Base-by-base conservation (phyloP, 2,113 vertebrate genomes). In the Chelonoidis abingdonii region DNA sequence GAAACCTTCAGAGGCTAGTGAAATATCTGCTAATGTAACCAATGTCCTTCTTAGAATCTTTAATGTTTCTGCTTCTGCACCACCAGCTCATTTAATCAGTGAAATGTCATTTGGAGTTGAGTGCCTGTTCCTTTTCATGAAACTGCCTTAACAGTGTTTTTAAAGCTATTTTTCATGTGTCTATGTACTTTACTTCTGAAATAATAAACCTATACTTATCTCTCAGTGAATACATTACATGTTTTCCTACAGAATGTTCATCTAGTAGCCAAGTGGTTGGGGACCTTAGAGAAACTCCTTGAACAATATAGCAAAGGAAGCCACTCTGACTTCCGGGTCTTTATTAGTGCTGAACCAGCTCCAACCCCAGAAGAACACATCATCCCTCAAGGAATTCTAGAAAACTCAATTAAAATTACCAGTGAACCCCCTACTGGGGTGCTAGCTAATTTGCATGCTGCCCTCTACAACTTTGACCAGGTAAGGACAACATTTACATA, bases 331-430 rank as follows among this genome's bases (percentile, higher is more conserved):
- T 99, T 98, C 95, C 95, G 94, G 82, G 98, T 99, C 90, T 99
- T 99, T 95, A 96, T 99, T 95, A 99, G 98, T 21, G 98, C 98
- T 5, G 98, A 99, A 95, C 95, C 98, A n/a, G 97, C 98, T 19
- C 91, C 97, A 41, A 93, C 79, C 4, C 97, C 98, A 17, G 97
- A 98, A 54, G 96, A 98, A 69, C 98, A 99, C 41, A 50, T 98
- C 11, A 98, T 99, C 96, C 99, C 99, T 76, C 97, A 98, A 95
- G 98, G 98, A 87, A 98, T 98, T 31, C 94, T 99, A 93, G 98
- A 99, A 96, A 99, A 98, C 29, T 97, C 97, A 25, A 97, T 99
- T 93, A 99, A 99, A 98, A 98, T 99, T 94, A 99, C 98, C 41
- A 98, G 97, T 24, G 99, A 99, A 83, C 98, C 98, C 6, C 98